Evolutionary conservation across 1,140 invertebrate species (phyloP).

Genomic region (Maniola jurtina): DNA sequence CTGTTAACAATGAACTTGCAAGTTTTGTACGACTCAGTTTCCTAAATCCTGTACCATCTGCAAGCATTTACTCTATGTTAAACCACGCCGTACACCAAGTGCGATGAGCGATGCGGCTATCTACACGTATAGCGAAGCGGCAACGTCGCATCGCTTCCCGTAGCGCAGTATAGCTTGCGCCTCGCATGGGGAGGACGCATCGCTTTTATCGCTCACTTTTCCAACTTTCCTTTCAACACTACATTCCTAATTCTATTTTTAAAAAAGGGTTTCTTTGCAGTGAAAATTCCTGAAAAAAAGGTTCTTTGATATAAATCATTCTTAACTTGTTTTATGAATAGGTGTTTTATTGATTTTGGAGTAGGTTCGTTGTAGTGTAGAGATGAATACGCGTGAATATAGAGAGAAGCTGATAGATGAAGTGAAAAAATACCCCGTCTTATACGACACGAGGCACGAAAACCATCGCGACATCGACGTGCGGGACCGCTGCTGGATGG

Average conservation of each 20-base stretch:
- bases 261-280: too few relatives aligned
- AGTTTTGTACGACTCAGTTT: too few relatives aligned
- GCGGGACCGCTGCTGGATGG: constrained; percentile 61
- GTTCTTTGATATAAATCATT: too few relatives aligned
- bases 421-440: constrained; percentile 66
- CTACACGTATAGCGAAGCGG: constrained; percentile 41
- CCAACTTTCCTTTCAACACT: too few relatives aligned
- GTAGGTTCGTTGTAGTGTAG: constrained; percentile 1
- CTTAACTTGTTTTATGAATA: neutral
- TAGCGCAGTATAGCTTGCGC: constrained; percentile 64
- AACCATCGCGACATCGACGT: constrained; percentile 66
- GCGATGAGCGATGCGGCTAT: constrained; percentile 50
- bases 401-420: constrained; percentile 65
- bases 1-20: too few relatives aligned
- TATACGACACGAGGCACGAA: constrained; percentile 69
- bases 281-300: too few relatives aligned
- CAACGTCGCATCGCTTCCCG: constrained; percentile 60
- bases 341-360: neutral
- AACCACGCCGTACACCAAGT: constrained; percentile 55
- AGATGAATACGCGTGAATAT: constrained; percentile 47
- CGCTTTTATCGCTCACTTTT: neutral
- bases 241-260: too few relatives aligned
- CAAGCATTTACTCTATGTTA: constrained; percentile 19
- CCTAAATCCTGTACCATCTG: neutral
- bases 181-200: constrained; percentile 52